Conservation (phyloP, 37 sponge, comb jelly and placozoan genomes). For the Trichoplax adhaerens region DNA sequence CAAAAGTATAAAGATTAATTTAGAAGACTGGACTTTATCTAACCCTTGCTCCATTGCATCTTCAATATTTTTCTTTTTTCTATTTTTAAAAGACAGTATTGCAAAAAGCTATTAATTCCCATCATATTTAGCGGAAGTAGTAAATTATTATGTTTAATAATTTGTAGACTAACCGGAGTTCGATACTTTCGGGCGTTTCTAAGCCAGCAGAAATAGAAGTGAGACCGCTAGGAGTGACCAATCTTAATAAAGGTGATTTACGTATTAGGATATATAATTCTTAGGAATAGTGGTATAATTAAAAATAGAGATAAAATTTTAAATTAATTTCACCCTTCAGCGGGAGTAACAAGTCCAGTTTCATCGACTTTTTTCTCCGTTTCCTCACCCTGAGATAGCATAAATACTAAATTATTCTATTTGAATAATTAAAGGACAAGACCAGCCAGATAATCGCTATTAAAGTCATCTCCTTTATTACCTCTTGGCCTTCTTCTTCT, state of each 20-base stretch:
- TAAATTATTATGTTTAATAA: too few relatives aligned
- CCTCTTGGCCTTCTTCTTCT: neutral
- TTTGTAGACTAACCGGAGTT: slow-evolving; percentile 41
- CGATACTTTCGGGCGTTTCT: slow-evolving; percentile 93
- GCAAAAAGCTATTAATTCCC: neutral
- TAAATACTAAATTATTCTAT: neutral
- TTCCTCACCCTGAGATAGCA: too few relatives aligned
- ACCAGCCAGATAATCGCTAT: too few relatives aligned
- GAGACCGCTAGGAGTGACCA: slow-evolving; percentile 92
- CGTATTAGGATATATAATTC: neutral
- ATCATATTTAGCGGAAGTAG: neutral
- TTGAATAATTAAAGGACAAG: neutral
- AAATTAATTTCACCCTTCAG: slow-evolving; percentile 43
- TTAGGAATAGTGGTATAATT: neutral
- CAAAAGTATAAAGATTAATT: too few relatives aligned
- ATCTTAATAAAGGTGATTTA: slow-evolving; percentile 15
- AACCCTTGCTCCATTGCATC: slow-evolving; percentile 83
- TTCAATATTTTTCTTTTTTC: slow-evolving; percentile 86
- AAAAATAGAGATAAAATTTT: neutral
- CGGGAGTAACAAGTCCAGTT: slow-evolving; percentile 55
- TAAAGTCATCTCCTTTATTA: too few relatives aligned
- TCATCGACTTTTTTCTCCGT: neutral
- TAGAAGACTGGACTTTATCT: neutral
- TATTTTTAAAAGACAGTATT: slow-evolving; percentile 15
- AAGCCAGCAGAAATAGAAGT: slow-evolving; percentile 92